A percentile compares a stretch with the other conserved stretches of the same genome.
These are phyloP conservation scores for Hypena proboscidalis DNA, from an alignment of 2,888 invertebrate species.

Conservation along the genomic window DNA sequence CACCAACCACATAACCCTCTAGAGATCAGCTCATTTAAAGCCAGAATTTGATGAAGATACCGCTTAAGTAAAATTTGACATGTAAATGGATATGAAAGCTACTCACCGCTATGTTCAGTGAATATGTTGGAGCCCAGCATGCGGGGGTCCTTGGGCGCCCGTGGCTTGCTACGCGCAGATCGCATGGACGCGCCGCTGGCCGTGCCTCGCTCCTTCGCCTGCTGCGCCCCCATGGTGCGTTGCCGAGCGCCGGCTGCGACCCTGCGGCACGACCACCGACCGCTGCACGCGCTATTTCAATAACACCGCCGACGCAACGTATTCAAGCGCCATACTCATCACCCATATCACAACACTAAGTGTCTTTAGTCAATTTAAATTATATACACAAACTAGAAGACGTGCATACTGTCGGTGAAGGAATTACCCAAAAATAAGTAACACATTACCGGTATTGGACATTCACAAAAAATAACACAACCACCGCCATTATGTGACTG, in stretches of 20 bases:
- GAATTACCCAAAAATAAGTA: slow-evolving; percentile 43
- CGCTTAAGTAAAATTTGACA: background rate
- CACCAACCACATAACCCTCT: too few species aligned
- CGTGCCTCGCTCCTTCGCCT: slow-evolving; percentile 95
- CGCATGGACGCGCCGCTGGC: slow-evolving; percentile 90
- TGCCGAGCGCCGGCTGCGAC: slow-evolving; percentile 39
- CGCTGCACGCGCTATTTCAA: slow-evolving; percentile 62
- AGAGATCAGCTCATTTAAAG: background rate
- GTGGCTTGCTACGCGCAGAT: slow-evolving; percentile 90
- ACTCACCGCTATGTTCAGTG: slow-evolving; percentile 97
- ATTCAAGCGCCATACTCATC: slow-evolving; percentile 56
- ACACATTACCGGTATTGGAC: slow-evolving; percentile 55
- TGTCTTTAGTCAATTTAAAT: slow-evolving; percentile 11
- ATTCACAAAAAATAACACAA: slow-evolving; percentile 67
- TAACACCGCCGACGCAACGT: slow-evolving; percentile 60
- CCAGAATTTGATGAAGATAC: background rate
- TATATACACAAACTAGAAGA: slow-evolving; percentile 21
- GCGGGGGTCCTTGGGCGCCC: slow-evolving; percentile 92
- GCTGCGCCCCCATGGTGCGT: slow-evolving; percentile 94
- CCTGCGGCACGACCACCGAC: slow-evolving; percentile 43
- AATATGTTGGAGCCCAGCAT: slow-evolving; percentile 96
- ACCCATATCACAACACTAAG: slow-evolving; percentile 18
- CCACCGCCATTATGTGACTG: slow-evolving; percentile 77
- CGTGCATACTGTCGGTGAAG: slow-evolving; percentile 37
- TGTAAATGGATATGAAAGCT: background rate